phyloP scores from a whole-genome alignment of 2,113 vertebrate species.

The Edolisoma coerulescens region DNA sequence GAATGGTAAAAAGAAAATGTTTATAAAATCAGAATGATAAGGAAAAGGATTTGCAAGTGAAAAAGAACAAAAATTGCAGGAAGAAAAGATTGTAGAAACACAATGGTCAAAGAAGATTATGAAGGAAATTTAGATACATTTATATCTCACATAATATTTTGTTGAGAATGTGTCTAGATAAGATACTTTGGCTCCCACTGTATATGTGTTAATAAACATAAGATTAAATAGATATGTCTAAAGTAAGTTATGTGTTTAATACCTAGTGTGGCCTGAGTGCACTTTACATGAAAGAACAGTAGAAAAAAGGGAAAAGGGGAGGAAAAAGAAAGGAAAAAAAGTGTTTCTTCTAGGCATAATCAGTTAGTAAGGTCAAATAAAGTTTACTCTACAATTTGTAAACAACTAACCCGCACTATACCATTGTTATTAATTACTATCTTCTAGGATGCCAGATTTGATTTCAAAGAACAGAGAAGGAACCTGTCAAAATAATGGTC shows the following conservation, averaged over 20 bases:
- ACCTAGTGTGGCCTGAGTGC: background rate
- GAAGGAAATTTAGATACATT: background rate
- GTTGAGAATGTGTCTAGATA: background rate
- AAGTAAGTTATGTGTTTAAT: background rate
- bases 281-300: background rate
- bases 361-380: conserved; percentile 6
- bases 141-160: background rate
- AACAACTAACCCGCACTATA: background rate
- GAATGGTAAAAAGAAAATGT: background rate
- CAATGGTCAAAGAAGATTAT: background rate
- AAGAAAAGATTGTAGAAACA: background rate
- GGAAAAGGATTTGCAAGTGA: background rate
- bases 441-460: background rate
- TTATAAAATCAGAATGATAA: background rate
- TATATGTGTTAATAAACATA: background rate
- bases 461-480: conserved; percentile 23
- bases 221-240: background rate
- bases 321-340: fast-evolving
- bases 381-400: conserved; percentile 25
- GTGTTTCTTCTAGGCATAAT: background rate
- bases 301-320: background rate
- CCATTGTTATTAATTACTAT: background rate
- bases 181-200: background rate
- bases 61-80: background rate
- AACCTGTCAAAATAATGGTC: background rate